phyloP scores from a whole-genome alignment of 1,140 invertebrate species.

The Hyles euphorbiae region DNA sequence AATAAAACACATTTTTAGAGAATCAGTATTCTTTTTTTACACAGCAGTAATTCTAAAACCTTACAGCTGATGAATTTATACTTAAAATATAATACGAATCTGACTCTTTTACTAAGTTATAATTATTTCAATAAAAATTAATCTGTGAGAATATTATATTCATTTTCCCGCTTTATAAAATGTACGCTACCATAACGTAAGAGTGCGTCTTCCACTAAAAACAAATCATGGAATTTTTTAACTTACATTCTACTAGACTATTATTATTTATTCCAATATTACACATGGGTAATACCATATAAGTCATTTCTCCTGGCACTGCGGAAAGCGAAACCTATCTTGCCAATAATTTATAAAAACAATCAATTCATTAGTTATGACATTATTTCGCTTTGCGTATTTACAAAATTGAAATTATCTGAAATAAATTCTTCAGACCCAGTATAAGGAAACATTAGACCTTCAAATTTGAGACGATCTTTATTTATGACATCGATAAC shows the following conservation, averaged over 20 bases:
- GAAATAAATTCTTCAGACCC: slow-evolving; percentile 16
- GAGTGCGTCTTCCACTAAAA: slow-evolving; percentile 24
- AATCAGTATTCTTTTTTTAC: slow-evolving; percentile 68
- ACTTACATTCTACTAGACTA: slow-evolving; percentile 21
- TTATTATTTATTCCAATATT: slow-evolving; percentile 33
- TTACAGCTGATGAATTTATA: slow-evolving; percentile 56
- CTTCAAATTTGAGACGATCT: no score
- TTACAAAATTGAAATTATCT: slow-evolving; percentile 26
- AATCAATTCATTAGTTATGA: slow-evolving; percentile 9
- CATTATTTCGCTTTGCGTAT: slow-evolving; percentile 40
- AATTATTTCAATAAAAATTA: slow-evolving; percentile 56
- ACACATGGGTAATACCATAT: slow-evolving; percentile 38
- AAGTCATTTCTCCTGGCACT: slow-evolving; percentile 36
- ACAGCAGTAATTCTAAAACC: slow-evolving; percentile 57
- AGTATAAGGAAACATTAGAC: no score
- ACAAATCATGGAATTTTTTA: slow-evolving; percentile 26
- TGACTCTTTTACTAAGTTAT: slow-evolving; percentile 60
- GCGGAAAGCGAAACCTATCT: slow-evolving; percentile 25
- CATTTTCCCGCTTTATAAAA: slow-evolving; percentile 51
- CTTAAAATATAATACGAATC: slow-evolving; percentile 70
- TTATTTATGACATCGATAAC: neutral
- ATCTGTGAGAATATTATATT: slow-evolving; percentile 60
- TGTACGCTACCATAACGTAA: slow-evolving; percentile 40
- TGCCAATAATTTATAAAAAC: slow-evolving; percentile 30
- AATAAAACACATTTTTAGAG: slow-evolving; percentile 63